phyloP scores from a whole-genome alignment of 2,797 vertebrate species.

The Ispidina lecontei region DNA sequence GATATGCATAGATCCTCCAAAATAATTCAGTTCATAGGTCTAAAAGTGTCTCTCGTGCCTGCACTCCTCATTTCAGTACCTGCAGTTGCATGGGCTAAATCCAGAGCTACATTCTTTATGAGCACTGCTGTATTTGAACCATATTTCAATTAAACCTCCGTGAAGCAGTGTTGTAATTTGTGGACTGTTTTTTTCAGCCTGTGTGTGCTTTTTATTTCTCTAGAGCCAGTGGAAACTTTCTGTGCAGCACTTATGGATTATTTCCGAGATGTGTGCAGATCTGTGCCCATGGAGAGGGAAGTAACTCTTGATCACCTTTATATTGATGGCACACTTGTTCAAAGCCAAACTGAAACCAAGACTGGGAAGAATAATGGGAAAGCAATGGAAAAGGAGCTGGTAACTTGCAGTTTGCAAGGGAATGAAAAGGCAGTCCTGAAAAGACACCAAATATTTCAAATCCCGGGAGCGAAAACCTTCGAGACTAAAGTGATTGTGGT shows the following conservation, averaged over 20 bases:
- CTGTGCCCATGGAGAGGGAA: slow-evolving; percentile 58
- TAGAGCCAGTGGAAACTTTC: slow-evolving; percentile 84
- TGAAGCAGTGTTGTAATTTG: neutral
- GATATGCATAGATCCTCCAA: neutral
- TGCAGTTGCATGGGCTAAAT: neutral
- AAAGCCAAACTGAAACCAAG: slow-evolving; percentile 74
- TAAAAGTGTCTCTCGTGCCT: neutral
- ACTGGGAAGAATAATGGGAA: slow-evolving; percentile 80
- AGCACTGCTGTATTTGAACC: neutral
- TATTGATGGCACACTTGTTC: slow-evolving; percentile 79
- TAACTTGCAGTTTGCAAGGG: slow-evolving; percentile 79
- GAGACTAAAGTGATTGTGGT: slow-evolving; percentile 81
- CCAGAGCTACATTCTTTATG: neutral
- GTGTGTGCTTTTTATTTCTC: neutral
- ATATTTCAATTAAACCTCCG: neutral
- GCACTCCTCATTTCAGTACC: neutral
- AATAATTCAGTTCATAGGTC: neutral
- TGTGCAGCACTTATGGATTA: slow-evolving; percentile 71
- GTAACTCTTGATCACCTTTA: slow-evolving; percentile 77
- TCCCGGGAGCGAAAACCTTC: slow-evolving; percentile 31
- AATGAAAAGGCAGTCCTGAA: slow-evolving; percentile 69
- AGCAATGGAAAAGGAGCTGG: slow-evolving; percentile 84
- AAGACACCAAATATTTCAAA: slow-evolving; percentile 78
- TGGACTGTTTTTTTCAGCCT: neutral
- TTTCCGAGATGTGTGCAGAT: slow-evolving; percentile 69